Base-by-base conservation (phyloP, 2,113 vertebrate species). In the Tricholaema leucomelas region DNA sequence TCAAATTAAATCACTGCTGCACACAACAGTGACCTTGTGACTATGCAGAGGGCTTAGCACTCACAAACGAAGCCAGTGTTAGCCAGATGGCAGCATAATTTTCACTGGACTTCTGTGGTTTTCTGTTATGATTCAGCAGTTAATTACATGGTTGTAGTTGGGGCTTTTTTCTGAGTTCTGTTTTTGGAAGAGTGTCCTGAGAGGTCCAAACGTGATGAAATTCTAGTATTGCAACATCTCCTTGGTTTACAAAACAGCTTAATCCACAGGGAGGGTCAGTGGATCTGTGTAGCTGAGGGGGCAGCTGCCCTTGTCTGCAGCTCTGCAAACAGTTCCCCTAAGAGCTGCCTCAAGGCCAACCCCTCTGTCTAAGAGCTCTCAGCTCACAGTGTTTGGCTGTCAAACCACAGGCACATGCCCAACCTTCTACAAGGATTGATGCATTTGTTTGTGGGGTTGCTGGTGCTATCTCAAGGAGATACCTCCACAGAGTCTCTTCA, bases 111-210 rank as follows among this genome's bases (percentile, higher is more conserved):
- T 72, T 91, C 21, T 80, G 44, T 71, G 56, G 52, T 73, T 85
- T 36, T 70, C 42, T 77, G 31, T 67, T 90, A 75, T 77, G 64
- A 91, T 90, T 95, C 90, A 95, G 61, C 35, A 35, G 80, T 77
- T 94, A 93, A 93, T 91, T 87, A 81, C 73, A 75, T n/a, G 61
- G 82, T 44, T 69, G 48, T 59, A 83, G 76, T 78, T 76, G 55
- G 66, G 20, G 17, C 0, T 5, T 74, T 83, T 88, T 89, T 81
- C 15, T 50, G 61, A 66, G 42, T 46, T 87, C 59, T 66, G 14
- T 89, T 88, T 94, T 61, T 94, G 90, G 76, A 91, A 87, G 30
- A 19, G 38, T 88, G 94, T 92, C 27, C 65, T 42, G 42, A 74
- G 58, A 52, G 4, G 33, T 90, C 70, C 58, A 87, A 74, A 74